phyloP scores from a whole-genome alignment of 2,888 invertebrate species.

The Ptilodon capucinus region DNA sequence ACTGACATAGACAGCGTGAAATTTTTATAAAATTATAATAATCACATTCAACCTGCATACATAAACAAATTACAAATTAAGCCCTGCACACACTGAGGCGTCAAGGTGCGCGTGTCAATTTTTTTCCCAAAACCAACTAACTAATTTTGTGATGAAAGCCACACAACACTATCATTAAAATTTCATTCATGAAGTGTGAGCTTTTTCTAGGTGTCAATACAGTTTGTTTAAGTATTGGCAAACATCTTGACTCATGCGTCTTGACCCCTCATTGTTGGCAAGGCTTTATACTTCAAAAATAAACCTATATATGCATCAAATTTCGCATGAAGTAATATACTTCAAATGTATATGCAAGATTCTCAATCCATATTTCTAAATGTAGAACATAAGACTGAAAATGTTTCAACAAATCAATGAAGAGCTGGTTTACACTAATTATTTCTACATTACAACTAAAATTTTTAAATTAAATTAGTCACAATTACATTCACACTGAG shows the following conservation, averaged over 20 bases:
- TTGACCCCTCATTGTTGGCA: no score
- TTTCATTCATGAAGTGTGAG: no score
- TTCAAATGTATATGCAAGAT: constrained; percentile 43
- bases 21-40: constrained; percentile 25
- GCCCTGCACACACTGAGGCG: no score
- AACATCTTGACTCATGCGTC: no score
- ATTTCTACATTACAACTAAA: constrained; percentile 49
- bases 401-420: constrained; percentile 46
- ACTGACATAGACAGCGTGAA: constrained; percentile 13
- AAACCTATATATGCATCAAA: constrained; percentile 39
- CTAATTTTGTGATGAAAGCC: no score
- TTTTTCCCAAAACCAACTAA: no score
- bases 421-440: constrained; percentile 45
- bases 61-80: constrained; percentile 7
- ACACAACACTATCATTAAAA: no score
- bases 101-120: no score
- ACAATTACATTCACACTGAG: constrained; percentile 60
- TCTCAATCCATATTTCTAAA: constrained; percentile 47
- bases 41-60: constrained; percentile 24
- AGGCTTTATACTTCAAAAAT: constrained; percentile 13
- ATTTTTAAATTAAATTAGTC: constrained; percentile 51
- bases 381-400: constrained; percentile 52
- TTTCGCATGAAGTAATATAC: constrained; percentile 60
- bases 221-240: no score
- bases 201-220: no score